phyloP scores from a whole-genome alignment of 2,797 vertebrate species.

The Scyliorhinus canicula region DNA sequence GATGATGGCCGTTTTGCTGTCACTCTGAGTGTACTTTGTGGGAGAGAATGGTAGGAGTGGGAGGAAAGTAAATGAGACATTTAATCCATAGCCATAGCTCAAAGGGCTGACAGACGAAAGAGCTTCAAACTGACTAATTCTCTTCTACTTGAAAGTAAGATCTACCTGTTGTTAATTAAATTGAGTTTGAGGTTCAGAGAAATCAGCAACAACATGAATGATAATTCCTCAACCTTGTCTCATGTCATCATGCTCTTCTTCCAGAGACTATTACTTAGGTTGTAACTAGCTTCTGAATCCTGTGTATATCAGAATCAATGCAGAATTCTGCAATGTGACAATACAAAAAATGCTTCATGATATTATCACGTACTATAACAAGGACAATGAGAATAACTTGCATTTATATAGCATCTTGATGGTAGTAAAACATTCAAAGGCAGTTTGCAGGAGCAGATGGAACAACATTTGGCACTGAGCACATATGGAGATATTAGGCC shows the following conservation, averaged over 20 bases:
- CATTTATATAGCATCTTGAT: too few species aligned
- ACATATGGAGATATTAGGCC: too few species aligned
- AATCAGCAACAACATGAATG: conserved; percentile 24
- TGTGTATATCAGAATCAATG: neutral
- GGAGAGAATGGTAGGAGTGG: conserved; percentile 11
- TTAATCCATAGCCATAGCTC: conserved; percentile 36
- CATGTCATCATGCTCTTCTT: neutral
- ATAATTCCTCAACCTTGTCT: neutral
- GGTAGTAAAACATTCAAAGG: too few species aligned
- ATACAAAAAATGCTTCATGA: neutral
- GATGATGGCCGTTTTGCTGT: conserved; percentile 17
- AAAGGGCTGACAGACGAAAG: neutral
- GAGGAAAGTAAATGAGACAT: conserved; percentile 38
- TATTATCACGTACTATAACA: neutral
- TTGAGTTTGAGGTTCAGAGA: conserved; percentile 29
- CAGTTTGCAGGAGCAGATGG: too few species aligned
- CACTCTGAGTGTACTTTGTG: neutral
- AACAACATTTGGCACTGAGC: too few species aligned
- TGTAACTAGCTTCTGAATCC: neutral
- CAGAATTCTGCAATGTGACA: neutral
- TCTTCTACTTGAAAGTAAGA: conserved; percentile 2
- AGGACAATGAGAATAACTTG: too few species aligned
- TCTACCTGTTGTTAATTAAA: conserved; percentile 31
- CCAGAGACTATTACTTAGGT: neutral
- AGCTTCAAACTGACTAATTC: conserved; percentile 20